Evolutionary conservation across 2,888 invertebrate species (phyloP), one percentile per base, ranked within the genome.

Genomic region (Spodoptera exigua): DNA sequence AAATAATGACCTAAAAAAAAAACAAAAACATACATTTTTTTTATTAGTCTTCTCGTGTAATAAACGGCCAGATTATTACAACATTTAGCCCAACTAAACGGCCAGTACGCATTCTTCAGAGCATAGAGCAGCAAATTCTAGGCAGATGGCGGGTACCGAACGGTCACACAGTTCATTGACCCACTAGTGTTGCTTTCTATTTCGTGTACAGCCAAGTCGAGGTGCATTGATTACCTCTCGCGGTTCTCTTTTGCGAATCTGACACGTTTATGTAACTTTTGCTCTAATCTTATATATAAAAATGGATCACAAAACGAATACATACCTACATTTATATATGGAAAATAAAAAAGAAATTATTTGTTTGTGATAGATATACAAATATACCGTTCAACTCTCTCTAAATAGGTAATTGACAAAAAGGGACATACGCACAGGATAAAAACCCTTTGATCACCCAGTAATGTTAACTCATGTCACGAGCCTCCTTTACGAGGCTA

Each of bases 181-280:
- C 83, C 67, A 45, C 61, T 70, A 76, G 61, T 72, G 66, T 80
- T 78, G 86, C 91, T 90, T 90, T 91, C 91, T 90, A 90, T 90
- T 90, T 89, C 82, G 83, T 83, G 78, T 79, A 79, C 63, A 69
- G 68, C 70, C 74, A 73, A 58, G 55, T 61, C 56, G 55, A 51
- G 27, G 27, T 27, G 7, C 27, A 27, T 27, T 27, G 27, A 27
- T 27, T 9, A 27, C 27, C 52, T 47, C 52, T 61, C 27, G 46
- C 48, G 47, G 68, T 63, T 65, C 62, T 47, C 63, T 65, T 59
- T 68, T 35, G 69, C 65, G 43, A 54, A 70, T 66, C 39, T 45
- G 45, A 56, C 34, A 46, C 57, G 32, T 57, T 73, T 69, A 61
- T 62, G 60, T 66, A 61, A 76, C 62, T 65, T 60, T 64, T 40